Percentiles rank a stretch among this genome's conserved stretches.
Conservation (phyloP, 2,797 vertebrate species). For the Myripristis murdjan region DNA sequence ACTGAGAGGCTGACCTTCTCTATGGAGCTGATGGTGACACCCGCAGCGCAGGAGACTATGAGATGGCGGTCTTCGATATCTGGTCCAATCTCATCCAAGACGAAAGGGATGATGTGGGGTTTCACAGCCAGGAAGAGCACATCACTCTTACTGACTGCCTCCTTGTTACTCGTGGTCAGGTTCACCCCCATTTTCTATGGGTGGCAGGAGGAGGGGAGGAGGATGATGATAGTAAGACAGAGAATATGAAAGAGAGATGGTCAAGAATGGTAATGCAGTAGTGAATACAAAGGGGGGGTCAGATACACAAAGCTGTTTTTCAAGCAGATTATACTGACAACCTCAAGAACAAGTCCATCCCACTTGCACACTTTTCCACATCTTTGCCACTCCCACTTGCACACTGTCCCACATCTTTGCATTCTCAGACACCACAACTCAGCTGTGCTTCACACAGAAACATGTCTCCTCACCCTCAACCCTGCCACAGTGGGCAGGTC, state of each 20-base stretch:
- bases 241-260: too few relatives aligned
- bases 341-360: neutral
- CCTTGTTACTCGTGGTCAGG: constrained; percentile 94
- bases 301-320: too few relatives aligned
- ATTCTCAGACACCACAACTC: constrained; percentile 6
- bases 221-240: neutral
- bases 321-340: neutral
- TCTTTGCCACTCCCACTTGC: too few relatives aligned
- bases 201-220: neutral
- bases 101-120: constrained; percentile 95
- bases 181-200: constrained; percentile 91
- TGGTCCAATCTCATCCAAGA: constrained; percentile 94
- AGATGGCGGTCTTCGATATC: constrained; percentile 93
- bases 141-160: constrained; percentile 90
- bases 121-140: constrained; percentile 96
- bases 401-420: neutral
- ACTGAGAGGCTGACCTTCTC: constrained; percentile 87
- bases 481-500: constrained; percentile 90
- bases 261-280: neutral
- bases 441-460: neutral
- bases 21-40: constrained; percentile 94
- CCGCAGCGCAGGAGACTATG: constrained; percentile 94
- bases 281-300: too few relatives aligned
- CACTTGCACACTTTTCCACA: neutral
- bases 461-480: constrained; percentile 87